A percentile compares a stretch with the other conserved stretches of the same genome.
Conservation (phyloP, 2,888 invertebrate genomes). For the Lacanobia oleracea region DNA sequence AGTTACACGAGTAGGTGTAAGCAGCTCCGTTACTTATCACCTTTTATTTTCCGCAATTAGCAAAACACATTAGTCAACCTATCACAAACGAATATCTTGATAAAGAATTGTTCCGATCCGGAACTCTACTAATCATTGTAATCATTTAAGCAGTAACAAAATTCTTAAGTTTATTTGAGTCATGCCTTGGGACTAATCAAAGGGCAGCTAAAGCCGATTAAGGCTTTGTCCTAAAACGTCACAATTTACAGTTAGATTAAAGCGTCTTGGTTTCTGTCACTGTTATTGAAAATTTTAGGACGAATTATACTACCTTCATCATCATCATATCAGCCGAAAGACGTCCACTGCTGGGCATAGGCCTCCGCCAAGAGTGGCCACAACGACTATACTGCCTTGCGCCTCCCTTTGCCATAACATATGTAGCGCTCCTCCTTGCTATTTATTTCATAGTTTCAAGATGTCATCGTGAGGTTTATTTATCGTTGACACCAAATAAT, state of each 20-base stretch:
- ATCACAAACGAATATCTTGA: constrained; percentile 46
- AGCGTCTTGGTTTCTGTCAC: too few species aligned
- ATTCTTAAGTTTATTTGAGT: constrained; percentile 9
- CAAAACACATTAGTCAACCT: constrained; percentile 51
- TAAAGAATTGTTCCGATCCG: constrained; percentile 44
- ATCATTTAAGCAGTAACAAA: background rate
- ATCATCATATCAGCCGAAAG: too few species aligned
- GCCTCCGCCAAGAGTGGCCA: too few species aligned
- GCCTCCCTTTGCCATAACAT: too few species aligned
- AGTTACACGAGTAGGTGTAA: background rate
- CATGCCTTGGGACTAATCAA: constrained; percentile 11
- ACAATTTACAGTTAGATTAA: background rate
- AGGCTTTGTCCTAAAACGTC: background rate
- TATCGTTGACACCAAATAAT: too few species aligned
- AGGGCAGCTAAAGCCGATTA: background rate
- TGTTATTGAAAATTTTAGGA: background rate
- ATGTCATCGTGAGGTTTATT: too few species aligned
- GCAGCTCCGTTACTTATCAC: constrained; percentile 31
- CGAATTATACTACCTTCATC: background rate
- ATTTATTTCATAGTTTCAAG: too few species aligned
- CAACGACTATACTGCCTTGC: too few species aligned
- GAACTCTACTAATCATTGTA: constrained; percentile 32
- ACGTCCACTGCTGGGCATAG: too few species aligned
- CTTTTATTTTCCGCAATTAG: constrained; percentile 51
- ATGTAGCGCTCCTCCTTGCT: too few species aligned